Evolutionary conservation across 2,888 invertebrate species (phyloP).

Genomic region (Diarsia mendica): DNA sequence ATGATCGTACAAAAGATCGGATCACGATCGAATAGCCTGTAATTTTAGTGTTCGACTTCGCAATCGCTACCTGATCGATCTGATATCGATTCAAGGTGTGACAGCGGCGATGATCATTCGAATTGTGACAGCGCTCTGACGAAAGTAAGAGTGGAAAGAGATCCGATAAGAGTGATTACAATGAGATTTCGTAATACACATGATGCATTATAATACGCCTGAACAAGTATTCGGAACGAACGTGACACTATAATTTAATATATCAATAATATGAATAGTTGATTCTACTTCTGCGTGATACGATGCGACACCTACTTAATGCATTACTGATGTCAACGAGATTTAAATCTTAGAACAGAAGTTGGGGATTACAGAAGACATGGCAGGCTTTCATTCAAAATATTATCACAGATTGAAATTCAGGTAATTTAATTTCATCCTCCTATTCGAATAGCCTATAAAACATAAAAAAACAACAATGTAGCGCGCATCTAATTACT

Average conservation of each 20-base stretch:
- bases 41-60: conserved; percentile 69
- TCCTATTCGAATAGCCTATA: conserved; percentile 18
- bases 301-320: conserved; percentile 47
- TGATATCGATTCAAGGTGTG: conserved; percentile 80
- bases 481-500: conserved; percentile 72
- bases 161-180: conserved; percentile 79
- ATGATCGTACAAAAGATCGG: conserved; percentile 69
- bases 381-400: background rate
- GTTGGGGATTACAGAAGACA: background rate
- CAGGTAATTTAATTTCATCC: conserved; percentile 17
- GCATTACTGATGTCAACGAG: conserved; percentile 50
- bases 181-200: conserved; percentile 77
- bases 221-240: conserved; percentile 75
- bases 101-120: conserved; percentile 76
- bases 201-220: conserved; percentile 75
- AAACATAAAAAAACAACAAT: conserved; percentile 64
- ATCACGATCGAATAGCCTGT: conserved; percentile 66
- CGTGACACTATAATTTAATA: conserved; percentile 80
- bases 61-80: conserved; percentile 76
- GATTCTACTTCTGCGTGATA: conserved; percentile 51
- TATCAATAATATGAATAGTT: conserved; percentile 69
- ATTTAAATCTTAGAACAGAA: conserved; percentile 24
- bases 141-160: conserved; percentile 81
- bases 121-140: conserved; percentile 77
- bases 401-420: background rate